Conservation (phyloP, 2,113 vertebrate species). For the Sturnus vulgaris region DNA sequence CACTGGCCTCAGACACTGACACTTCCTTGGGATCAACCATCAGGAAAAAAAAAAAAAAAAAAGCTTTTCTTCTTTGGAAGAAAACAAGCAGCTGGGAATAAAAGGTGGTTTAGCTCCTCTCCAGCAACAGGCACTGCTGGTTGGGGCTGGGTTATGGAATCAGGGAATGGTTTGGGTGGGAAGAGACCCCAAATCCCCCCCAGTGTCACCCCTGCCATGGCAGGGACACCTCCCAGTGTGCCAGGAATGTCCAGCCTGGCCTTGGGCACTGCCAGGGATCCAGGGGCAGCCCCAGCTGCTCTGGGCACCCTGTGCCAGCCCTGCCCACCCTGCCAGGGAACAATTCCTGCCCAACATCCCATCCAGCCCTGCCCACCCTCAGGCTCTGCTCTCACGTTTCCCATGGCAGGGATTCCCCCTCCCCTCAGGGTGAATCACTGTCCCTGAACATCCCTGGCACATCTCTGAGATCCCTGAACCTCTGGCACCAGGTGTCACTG, state of each 20-base stretch:
- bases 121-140: background rate
- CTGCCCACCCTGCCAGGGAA: too few relatives aligned
- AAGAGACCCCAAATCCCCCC: background rate
- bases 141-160: background rate
- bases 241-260: too few relatives aligned
- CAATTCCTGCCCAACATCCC: too few relatives aligned
- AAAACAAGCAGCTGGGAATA: background rate
- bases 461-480: background rate
- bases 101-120: background rate
- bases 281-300: too few relatives aligned
- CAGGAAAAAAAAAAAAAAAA: too few relatives aligned
- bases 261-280: too few relatives aligned
- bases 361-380: background rate
- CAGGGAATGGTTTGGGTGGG: background rate
- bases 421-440: rapidly evolving
- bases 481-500: background rate
- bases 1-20: background rate
- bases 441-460: rapidly evolving
- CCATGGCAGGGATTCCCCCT: rapidly evolving
- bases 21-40: background rate
- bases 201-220: background rate
- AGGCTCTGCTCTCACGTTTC: rapidly evolving
- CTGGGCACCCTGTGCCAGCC: too few relatives aligned
- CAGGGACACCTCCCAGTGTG: background rate
- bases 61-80: background rate